Conservation (phyloP, 2,888 invertebrate genomes). For the Epinotia bilunana region DNA sequence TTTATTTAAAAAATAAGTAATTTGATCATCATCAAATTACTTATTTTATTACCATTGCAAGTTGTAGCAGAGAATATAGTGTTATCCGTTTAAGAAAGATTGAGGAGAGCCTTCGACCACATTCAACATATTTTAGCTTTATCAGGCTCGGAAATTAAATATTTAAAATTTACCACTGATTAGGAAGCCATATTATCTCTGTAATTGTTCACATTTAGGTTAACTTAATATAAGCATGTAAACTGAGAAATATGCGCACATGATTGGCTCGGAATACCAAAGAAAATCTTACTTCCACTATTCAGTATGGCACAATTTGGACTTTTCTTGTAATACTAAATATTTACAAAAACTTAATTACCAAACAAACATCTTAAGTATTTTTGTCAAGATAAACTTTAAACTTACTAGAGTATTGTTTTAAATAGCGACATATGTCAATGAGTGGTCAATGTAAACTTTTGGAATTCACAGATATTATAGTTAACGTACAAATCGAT, state of each 20-base stretch:
- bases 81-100: neutral
- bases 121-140: neutral
- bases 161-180: neutral
- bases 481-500: no score
- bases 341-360: no score
- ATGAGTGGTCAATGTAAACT: no score
- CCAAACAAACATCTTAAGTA: no score
- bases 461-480: no score
- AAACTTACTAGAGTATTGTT: no score
- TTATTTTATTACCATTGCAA: neutral
- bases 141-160: neutral
- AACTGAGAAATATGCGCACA: neutral
- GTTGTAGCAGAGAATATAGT: neutral
- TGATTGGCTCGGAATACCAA: neutral
- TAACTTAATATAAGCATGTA: neutral
- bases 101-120: neutral
- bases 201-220: constrained; percentile 13
- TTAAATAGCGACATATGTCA: no score
- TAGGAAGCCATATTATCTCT: constrained; percentile 4
- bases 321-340: neutral
- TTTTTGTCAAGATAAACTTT: no score
- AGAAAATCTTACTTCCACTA: neutral
- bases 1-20: no score
- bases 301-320: neutral
- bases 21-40: no score